phyloP scores from a whole-genome alignment of 1,140 invertebrate genomes.

The Phthorimaea operculella region DNA sequence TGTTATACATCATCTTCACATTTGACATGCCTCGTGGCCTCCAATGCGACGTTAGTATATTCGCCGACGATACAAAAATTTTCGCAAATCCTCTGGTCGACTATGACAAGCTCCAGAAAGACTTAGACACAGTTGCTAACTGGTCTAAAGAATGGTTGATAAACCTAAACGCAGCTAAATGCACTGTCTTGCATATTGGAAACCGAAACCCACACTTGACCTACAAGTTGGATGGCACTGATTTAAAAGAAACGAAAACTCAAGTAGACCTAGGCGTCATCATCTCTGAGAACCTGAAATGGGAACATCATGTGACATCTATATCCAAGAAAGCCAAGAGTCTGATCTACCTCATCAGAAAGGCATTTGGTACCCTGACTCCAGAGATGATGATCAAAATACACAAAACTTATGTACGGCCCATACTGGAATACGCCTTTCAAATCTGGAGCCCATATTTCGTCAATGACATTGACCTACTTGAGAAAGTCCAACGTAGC shows the following conservation, averaged over 20 bases:
- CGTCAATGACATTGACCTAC: neutral
- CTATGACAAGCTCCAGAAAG: neutral
- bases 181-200: neutral
- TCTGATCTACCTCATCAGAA: neutral
- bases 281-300: too few species aligned
- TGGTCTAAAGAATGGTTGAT: neutral
- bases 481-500: constrained; percentile 1
- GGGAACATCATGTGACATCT: too few species aligned
- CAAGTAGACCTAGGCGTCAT: too few species aligned
- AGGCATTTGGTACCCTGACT: neutral
- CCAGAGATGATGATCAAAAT: constrained; percentile 1
- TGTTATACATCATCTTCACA: constrained; percentile 4
- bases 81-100: neutral
- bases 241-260: too few species aligned
- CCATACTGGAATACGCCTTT: neutral
- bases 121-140: neutral
- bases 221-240: too few species aligned
- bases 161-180: neutral
- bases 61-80: neutral
- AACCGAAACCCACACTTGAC: neutral
- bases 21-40: neutral
- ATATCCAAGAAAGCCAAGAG: neutral
- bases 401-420: neutral
- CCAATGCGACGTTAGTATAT: neutral
- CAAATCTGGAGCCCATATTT: neutral